Base-by-base conservation (phyloP, 1,140 invertebrate species). In the Pachypeltis micranthus region DNA sequence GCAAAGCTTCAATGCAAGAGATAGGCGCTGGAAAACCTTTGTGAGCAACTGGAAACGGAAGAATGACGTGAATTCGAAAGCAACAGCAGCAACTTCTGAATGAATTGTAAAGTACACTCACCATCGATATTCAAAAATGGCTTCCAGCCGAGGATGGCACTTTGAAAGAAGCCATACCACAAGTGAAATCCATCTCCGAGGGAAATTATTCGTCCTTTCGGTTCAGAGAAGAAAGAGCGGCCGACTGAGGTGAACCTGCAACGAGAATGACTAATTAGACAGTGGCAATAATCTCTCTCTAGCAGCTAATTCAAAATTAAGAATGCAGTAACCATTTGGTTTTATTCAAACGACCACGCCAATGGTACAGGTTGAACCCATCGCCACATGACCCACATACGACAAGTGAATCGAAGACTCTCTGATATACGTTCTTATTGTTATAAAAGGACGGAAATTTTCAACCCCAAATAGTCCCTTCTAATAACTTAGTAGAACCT, bases 51-150 rank as follows among this genome's bases (percentile, higher is more conserved):
- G 69, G 62, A 67, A 73, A 58, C 57, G 16, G 1, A 14, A 25
- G 7, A 25, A 27, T 31, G 27, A 12, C 7, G 25, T 21, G 54
- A 19, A 64, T 44, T 12, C 34, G 34, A n/a, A 44, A 44, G 10
- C n/a, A 44, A 10, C 10, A 31, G 34, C n/a, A 44, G 10, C n/a
- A 19, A 58, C 16, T 25, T 58, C 12, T 27, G 26, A 12, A 58
- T 58, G 34, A 59, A 34, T 21, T 29, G n/a, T 16, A 58, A 39
- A 10, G 47, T 51, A 10, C 59, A 65, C 65, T 71, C 76, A 83
- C 82, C 85, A 74, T 91, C 88, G 29, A 90, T 77, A 72, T 91
- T 91, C 1, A 91, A 72, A 67, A 77, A 85, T 0, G 87, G 80
- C 65, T 77, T 80, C 73, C 84, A 85, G 0, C 87, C 87, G 44